Base-by-base conservation (phyloP, 2,797 vertebrate genomes). In the Pseudochaenichthys georgianus region DNA sequence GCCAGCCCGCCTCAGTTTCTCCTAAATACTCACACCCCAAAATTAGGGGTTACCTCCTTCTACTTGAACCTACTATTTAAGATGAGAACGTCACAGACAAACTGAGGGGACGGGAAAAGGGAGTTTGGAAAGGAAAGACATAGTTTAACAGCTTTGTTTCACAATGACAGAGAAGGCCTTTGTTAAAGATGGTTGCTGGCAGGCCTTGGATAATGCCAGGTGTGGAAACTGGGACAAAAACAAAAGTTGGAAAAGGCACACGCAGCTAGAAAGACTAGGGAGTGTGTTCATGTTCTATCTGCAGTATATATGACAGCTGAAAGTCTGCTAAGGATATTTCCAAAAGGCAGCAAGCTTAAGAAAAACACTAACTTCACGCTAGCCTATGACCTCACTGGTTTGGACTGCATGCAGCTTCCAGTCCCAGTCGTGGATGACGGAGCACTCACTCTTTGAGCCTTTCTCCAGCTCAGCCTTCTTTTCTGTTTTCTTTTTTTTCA, bases 1-100 rank as follows among this genome's bases (percentile, higher is more conserved):
- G 88, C 81, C 88, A 89, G 73, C 62, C 83, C 57, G 75, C 81
- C 89, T 90, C 91, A 91, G 84, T 88, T 91, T 92, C 91, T 93
- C 91, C 92, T 89, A 89, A 93, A 94, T 88, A 92, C 85, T 90
- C 92, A 90, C 89, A 92, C 89, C 82, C 91, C 81, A 91, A 94
- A 58, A 94, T 94, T 90, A 92, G 86, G 91, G 93, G 86, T 92
- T 93, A 92, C 90, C 87, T 90, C 87, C 69, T 78, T 81, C 77
- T 70, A 82, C 64, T 88, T 84, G 66, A 89, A 90, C 80, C 88
- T 92, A 75, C 79, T 84, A 92, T 91, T 93, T 92, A 64, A 80
- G 78, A 81, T 63, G 63, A 85, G 82, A 85, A 91, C 63, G 76
- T 90, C 88, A 84, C 80, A 81, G 82, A 67, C 78, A 81, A 84